Evolutionary conservation across 2,797 vertebrate species (phyloP).

Genomic region (Buceros bicornis): DNA sequence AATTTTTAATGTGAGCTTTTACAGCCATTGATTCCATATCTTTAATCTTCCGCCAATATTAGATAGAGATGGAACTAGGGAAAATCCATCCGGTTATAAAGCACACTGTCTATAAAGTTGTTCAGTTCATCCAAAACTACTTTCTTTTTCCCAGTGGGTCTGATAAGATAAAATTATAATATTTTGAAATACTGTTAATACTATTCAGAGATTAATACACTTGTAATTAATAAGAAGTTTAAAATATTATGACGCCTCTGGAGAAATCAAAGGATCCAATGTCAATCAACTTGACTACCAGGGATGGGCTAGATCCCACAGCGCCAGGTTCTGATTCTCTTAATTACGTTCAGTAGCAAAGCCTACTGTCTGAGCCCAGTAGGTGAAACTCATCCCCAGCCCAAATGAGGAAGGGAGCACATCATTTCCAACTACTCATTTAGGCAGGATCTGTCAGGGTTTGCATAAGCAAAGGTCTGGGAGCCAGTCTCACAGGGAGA

Average conservation of each 20-base stretch:
- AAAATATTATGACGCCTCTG: slow-evolving; percentile 28
- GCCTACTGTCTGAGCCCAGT: background rate
- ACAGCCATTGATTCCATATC: slow-evolving; percentile 60
- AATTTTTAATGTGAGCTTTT: slow-evolving; percentile 66
- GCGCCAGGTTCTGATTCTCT: background rate
- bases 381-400: background rate
- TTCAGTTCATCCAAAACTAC: slow-evolving; percentile 35
- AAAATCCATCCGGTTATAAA: slow-evolving; percentile 56
- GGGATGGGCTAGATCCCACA: background rate
- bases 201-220: slow-evolving; percentile 42
- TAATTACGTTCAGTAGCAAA: background rate
- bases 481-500: slow-evolving; percentile 31
- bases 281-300: slow-evolving; percentile 23
- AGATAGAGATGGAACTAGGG: slow-evolving; percentile 45
- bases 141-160: background rate
- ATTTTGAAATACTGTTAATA: slow-evolving; percentile 59
- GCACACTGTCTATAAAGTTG: slow-evolving; percentile 45
- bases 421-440: background rate
- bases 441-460: background rate
- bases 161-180: slow-evolving; percentile 18
- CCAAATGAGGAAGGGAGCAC: background rate
- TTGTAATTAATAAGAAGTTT: slow-evolving; percentile 61
- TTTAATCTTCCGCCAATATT: slow-evolving; percentile 50
- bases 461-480: slow-evolving; percentile 26
- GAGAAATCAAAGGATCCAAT: slow-evolving; percentile 56